phyloP scores from a whole-genome alignment of 2,797 vertebrate species.

The Cephalopachus bancanus region DNA sequence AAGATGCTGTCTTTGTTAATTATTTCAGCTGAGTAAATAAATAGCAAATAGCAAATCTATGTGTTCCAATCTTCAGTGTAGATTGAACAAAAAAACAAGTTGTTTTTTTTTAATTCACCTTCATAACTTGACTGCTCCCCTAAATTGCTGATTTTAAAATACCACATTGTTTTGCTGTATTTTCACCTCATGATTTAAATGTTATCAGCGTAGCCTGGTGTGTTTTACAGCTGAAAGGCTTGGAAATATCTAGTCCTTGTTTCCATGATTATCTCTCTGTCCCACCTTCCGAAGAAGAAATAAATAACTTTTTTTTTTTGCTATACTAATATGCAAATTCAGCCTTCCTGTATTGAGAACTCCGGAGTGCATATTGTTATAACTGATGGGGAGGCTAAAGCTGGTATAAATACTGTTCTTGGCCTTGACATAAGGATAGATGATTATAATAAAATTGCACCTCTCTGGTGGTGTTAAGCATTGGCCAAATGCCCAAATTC shows the following conservation, averaged over 20 bases:
- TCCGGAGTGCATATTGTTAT: background rate
- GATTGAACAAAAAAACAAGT: background rate
- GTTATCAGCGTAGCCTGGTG: background rate
- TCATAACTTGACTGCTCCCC: background rate
- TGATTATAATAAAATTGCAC: slow-evolving; percentile 75
- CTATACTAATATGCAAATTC: background rate
- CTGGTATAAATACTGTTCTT: slow-evolving; percentile 65
- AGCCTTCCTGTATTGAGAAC: background rate
- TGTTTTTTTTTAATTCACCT: background rate
- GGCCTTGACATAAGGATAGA: slow-evolving; percentile 61
- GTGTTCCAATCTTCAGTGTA: background rate
- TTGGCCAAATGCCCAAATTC: slow-evolving; percentile 68
- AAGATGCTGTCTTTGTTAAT: background rate
- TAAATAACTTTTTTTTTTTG: slow-evolving; percentile 31
- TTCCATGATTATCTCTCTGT: slow-evolving; percentile 31
- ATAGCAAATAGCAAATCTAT: background rate
- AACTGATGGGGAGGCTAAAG: background rate
- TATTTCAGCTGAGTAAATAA: slow-evolving; percentile 12
- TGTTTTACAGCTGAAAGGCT: slow-evolving; percentile 7
- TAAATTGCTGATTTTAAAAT: background rate
- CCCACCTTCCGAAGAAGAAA: slow-evolving; percentile 34
- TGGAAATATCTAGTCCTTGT: background rate
- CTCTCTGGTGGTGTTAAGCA: slow-evolving; percentile 51
- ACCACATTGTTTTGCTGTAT: background rate
- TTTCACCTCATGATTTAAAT: slow-evolving; percentile 10